Base-by-base conservation (phyloP, 2,797 vertebrate species). In the Sandelia bainsii region DNA sequence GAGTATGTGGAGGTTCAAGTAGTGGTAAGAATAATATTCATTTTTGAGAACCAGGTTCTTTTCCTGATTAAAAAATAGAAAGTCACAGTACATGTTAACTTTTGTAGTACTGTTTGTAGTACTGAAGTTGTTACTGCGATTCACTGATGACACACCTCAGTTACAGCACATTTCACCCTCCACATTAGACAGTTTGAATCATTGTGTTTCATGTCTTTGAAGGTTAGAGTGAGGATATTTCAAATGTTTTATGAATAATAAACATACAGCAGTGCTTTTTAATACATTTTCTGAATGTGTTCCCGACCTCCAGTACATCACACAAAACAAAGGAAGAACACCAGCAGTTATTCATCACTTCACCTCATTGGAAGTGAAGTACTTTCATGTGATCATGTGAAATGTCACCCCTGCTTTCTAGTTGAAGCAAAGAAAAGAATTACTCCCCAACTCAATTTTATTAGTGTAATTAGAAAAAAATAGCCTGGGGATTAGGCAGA, bases 381-480 rank as follows among this genome's bases (percentile, higher is more conserved):
- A 40, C 67, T 69, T 19, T n/a, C n/a, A n/a, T 54, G 72, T 80
- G 63, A 73, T 80, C 69, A 74, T 69, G 81, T 88, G 81, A 91
- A 91, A 84, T 42, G 68, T 80, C 80, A 75, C 67, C 70, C 54
- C 76, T 68, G 75, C 60, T 70, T 83, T 86, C 72, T 90, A 90
- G 91, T 87, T 87, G 77, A 89, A 86, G 85, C 75, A 85, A 79
- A 80, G 74, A 89, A 85, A 91, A 75, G 80, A 91, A 91, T 85
- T 79, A 72, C 70, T 82, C 81, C 76, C 73, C 50, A 46, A 53
- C 83, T 73, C 74, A 74, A 83, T 93, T 87, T 89, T 87, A 91
- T 93, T 84, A 78, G 85, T 87, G 73, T 92, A 92, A 93, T 93
- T 93, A 89, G 78, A 91, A 91, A 72, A 90, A 89, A 72, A 86